Conservation (phyloP, 2,797 vertebrate species). For the Heliangelus exortis region DNA sequence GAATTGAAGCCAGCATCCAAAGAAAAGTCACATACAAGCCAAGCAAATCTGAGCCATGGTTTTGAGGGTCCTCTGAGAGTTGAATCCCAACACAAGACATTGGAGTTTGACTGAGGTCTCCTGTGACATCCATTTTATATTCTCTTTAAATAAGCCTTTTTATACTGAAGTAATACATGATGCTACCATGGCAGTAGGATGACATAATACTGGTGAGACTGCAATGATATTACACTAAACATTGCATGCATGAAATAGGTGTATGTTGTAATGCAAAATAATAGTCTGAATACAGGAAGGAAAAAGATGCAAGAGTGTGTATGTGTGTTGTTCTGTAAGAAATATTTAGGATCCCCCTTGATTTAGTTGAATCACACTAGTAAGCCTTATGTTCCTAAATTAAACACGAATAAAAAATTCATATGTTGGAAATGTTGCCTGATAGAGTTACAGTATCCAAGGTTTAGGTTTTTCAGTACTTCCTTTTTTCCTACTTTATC, state of each 20-base stretch:
- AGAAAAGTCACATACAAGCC: neutral
- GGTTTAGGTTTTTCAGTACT: conserved; percentile 10
- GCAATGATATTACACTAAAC: neutral
- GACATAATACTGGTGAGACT: neutral
- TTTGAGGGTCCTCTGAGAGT: neutral
- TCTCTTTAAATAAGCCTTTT: neutral
- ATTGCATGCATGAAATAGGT: neutral
- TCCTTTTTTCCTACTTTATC: conserved; percentile 39
- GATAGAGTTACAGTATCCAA: neutral
- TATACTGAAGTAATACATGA: neutral
- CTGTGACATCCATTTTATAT: neutral
- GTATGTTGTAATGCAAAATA: neutral
- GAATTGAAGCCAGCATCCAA: neutral
- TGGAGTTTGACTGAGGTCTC: neutral
- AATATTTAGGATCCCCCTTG: neutral
- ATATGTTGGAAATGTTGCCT: conserved; percentile 36
- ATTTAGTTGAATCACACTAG: neutral
- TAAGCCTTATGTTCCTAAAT: conserved; percentile 41
- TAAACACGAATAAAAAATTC: conserved; percentile 47
- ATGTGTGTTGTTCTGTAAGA: neutral
- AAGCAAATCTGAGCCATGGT: neutral
- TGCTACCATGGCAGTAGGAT: neutral
- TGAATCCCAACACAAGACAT: neutral
- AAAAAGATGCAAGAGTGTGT: neutral
- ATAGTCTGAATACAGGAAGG: neutral